Base-by-base conservation (phyloP, 2,797 vertebrate genomes). In the Diceros bicornis region DNA sequence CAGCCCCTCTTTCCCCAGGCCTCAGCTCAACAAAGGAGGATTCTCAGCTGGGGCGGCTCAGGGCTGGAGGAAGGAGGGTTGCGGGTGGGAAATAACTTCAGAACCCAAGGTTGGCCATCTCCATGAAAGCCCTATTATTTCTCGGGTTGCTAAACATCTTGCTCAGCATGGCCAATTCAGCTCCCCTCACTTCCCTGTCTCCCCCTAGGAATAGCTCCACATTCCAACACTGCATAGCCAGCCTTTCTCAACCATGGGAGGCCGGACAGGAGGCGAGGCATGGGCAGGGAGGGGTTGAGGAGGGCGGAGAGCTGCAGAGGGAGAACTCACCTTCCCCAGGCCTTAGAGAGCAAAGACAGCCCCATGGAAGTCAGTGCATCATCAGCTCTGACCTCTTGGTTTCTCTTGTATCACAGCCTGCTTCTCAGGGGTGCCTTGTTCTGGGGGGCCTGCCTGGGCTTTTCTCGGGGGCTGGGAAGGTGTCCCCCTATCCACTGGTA, bases 71-170 rank as follows among this genome's bases (percentile, higher is more conserved):
- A 97, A 96, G 71, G 89, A 96, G 91, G 96, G 79, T 72, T 97
- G 97, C 1, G 83, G 95, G 93, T 97, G 94, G 95, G 98, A 98
- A 98, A 98, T 95, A 97, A 96, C 96, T 97, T 94, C 52, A 29
- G 95, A 97, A 97, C 95, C 71, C 95, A 96, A 97, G 93, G 93
- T 95, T 97, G 97, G 95, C 92, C 96, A 96, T 97, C 86, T 93
- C 96, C 91, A 96, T 98, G 95, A 98, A 98, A 97, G 95, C 95
- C 91, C 95, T 96, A 97, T 97, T 97, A 97, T 98, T 97, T 94
- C 95, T 95, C 2, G 16, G 87, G 85, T 94, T 96, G 95, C 94
- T 97, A 94, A 97, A 97, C 1, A 4, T 96, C 95, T 96, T 98
- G 94, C 87, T 96, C 96, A 95, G 92, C 96, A 92, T 95, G 88